A percentile compares a stretch with the other conserved stretches of the same genome.
These are phyloP conservation scores for Pristionchus mayeri DNA, from an alignment of 2,888 invertebrate genomes.

Conservation along the genomic window DNA sequence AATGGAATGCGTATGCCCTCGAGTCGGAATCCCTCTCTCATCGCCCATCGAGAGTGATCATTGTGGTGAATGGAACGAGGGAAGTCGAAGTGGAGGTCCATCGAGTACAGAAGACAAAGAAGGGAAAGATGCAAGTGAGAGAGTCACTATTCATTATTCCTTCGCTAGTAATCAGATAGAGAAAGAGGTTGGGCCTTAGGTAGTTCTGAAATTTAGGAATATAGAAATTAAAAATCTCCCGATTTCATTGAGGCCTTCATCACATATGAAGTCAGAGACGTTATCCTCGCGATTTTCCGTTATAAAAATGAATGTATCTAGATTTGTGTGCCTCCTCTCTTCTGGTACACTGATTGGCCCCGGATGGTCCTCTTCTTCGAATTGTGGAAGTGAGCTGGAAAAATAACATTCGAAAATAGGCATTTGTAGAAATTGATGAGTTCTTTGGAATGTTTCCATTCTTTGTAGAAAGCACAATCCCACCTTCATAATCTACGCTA, in stretches of 20 bases:
- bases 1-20: constrained; percentile 30
- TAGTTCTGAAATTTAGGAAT: background rate
- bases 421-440: too few relatives aligned
- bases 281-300: too few relatives aligned
- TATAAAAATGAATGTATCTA: background rate
- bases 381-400: background rate
- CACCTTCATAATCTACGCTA: constrained; percentile 21
- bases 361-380: constrained; percentile 25
- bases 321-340: constrained; percentile 31
- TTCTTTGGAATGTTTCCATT: too few relatives aligned
- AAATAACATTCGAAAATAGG: background rate
- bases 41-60: background rate
- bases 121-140: background rate
- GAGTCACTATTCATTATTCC: too few relatives aligned
- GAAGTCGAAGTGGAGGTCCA: background rate
- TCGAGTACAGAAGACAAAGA: background rate
- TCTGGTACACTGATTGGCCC: constrained; percentile 41
- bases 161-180: too few relatives aligned
- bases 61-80: constrained; percentile 3
- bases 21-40: background rate
- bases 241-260: too few relatives aligned
- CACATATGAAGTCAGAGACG: too few relatives aligned
- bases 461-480: constrained; percentile 14
- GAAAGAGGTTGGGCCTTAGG: too few relatives aligned
- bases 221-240: too few relatives aligned